These are phyloP conservation scores for Eumerus sabulonum DNA, from an alignment of 2,888 invertebrate genomes.

Conservation along the genomic window DNA sequence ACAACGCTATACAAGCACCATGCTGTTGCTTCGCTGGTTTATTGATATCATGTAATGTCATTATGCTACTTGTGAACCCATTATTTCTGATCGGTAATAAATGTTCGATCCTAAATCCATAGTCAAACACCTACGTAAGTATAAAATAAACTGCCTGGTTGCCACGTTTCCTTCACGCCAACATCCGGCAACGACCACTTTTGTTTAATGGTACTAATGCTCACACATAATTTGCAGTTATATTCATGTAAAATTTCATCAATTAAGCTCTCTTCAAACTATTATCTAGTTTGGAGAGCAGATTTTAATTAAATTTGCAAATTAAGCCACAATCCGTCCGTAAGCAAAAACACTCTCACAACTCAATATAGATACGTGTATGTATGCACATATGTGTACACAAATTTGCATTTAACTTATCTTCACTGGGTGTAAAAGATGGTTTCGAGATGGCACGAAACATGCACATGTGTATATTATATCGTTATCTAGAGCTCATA, in stretches of 20 bases:
- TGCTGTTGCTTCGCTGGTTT: neutral
- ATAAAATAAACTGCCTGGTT: conserved; percentile 34
- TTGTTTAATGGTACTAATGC: conserved; percentile 6
- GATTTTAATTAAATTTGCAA: conserved; percentile 73
- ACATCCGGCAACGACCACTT: too few species aligned
- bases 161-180: conserved; percentile 33
- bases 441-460: too few species aligned
- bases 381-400: too few species aligned
- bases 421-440: too few species aligned
- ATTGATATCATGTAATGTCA: neutral
- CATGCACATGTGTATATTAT: too few species aligned
- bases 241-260: conserved; percentile 70
- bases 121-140: conserved; percentile 33
- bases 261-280: conserved; percentile 71
- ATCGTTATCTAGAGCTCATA: too few species aligned
- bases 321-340: conserved; percentile 73
- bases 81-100: neutral
- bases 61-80: neutral
- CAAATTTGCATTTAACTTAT: too few species aligned
- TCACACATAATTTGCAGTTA: conserved; percentile 47
- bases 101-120: conserved; percentile 19
- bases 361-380: neutral
- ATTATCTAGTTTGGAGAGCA: conserved; percentile 71
- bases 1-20: conserved; percentile 19
- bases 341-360: conserved; percentile 13